phyloP scores from a whole-genome alignment of 2,888 invertebrate genomes.

The Machimus atricapillus region DNA sequence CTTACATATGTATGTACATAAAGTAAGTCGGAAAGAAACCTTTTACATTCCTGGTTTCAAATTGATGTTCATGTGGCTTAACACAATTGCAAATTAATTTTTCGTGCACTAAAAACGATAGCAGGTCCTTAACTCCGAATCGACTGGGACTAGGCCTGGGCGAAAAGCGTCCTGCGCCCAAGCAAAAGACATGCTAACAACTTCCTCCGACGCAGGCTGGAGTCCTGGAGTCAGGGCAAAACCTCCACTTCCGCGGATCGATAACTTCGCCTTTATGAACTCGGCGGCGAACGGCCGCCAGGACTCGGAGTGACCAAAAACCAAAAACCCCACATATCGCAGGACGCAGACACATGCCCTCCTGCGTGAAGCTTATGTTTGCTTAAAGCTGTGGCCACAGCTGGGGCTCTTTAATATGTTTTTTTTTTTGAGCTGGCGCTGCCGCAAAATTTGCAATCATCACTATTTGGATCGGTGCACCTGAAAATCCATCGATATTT shows the following conservation, averaged over 20 bases:
- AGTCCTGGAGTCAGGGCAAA: not conserved
- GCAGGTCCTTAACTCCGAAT: not conserved
- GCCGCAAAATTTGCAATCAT: not conserved
- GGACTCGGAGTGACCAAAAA: not conserved
- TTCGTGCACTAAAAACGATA: not conserved
- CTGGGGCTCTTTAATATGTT: not conserved
- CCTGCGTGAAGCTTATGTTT: not conserved
- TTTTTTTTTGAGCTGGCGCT: not conserved
- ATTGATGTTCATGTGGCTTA: not conserved
- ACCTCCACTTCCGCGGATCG: not conserved
- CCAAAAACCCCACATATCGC: not conserved
- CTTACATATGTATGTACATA: too few species aligned
- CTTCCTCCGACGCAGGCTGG: not conserved
- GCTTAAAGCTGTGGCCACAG: not conserved
- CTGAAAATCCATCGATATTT: not conserved
- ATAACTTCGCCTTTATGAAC: slow-evolving; percentile 4
- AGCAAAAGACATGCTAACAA: not conserved
- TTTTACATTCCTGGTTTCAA: not conserved
- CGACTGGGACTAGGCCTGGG: not conserved
- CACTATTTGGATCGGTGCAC: not conserved
- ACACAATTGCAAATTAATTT: not conserved
- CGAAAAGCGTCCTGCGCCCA: not conserved
- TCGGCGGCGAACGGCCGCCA: not conserved
- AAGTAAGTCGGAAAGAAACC: too few species aligned
- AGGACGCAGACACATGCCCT: not conserved